Evolutionary conservation across 1,140 invertebrate species (phyloP), one percentile per base, ranked within the genome.

Genomic region (Spodoptera litura): DNA sequence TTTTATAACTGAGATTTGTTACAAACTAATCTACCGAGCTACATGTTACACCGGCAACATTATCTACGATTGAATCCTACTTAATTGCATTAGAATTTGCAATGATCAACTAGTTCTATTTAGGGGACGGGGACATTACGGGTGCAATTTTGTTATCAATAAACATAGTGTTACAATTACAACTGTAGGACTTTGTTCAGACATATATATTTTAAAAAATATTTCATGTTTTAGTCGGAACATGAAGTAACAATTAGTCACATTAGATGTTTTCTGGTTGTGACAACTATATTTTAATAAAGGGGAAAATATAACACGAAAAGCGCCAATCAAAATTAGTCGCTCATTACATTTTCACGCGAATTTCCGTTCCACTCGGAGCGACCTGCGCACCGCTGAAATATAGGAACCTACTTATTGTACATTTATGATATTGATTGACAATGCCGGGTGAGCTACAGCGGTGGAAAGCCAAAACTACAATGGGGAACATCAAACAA

Each of bases 251-350:
- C 5, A 44, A 44, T 44, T 0, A 9, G 38, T 44, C 38, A 44
- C 9, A 1, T 3, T 4, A 44, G 38, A 44, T 44, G 38, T 4
- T 44, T 44, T 44, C 38, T 44, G 38, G 38, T 44, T 9, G 38
- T 9, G 13, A 38, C 35, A 38, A 62, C 59, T 38, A 62, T 8
- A 58, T 15, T 62, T 31, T 38, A 15, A 6, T 38, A 38, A 15
- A 8, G 13, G 59, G 31, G 11, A n/a, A 6, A 15, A 62, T 62
- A 44, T 15, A 62, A 38, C 35, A 44, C 59, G 3, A 38, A 38
- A 62, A n/a, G 13, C 31, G 59, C 59, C 12, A 62, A 62, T 62
- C 59, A 62, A 13, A 38, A 38, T 62, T 38, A 62, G 13, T n/a
- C 31, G 13, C 31, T 62, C 59, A 62, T 38, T 38, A 62, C 59